Evolutionary conservation across 92 coral and sea anemone genomes (phyloP), one percentile per base, ranked within the genome.

Genomic region (Epizoanthus illoricatus): DNA sequence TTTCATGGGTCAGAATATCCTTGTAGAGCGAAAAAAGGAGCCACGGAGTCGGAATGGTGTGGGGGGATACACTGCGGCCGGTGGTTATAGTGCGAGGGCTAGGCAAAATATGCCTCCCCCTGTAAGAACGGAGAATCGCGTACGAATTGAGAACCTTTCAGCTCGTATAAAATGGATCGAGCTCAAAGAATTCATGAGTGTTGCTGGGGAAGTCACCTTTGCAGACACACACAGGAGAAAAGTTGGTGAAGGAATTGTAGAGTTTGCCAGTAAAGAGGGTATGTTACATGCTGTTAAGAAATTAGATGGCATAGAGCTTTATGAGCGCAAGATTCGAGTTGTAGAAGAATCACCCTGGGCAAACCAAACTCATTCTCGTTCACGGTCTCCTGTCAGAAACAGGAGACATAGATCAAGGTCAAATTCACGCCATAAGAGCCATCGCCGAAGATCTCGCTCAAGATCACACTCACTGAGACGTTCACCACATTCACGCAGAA

Each of bases 131-230:
- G 88, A 92, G 15, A 89, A 89, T 68, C 90, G 99, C 19, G 87
- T 96, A 7, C 88, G 97, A n/a, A 93, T 96, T 13, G 99, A 96
- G 83, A 96, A 96, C 86, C 90, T 96, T 10, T 94, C 99, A 8
- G 91, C 97, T 28, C 93, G 99, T 11, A 97, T 97, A 20, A 96
- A 93, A 70, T 96, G 99, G 99, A 86, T 94, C 59, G 99, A 96
- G 73, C 88, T 96, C 67, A 96, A 96, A 59, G 99, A 96, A 84
- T 87, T 91, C 82, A 90, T 96, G 97, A 93, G 91, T 67, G 85
- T 87, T 68, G 99, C 99, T 20, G 99, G 99, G 4, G 99, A 96
- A 28, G 99, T 96, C 9, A 94, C 98, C 68, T 96, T 93, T 92
- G 99, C 99, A 24, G 99, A 96, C 81, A 93, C 99, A 2, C 99